Evolutionary conservation across 37 sponge, comb jelly and placozoan genomes (phyloP).

Genomic region (Mnemiopsis leidyi): DNA sequence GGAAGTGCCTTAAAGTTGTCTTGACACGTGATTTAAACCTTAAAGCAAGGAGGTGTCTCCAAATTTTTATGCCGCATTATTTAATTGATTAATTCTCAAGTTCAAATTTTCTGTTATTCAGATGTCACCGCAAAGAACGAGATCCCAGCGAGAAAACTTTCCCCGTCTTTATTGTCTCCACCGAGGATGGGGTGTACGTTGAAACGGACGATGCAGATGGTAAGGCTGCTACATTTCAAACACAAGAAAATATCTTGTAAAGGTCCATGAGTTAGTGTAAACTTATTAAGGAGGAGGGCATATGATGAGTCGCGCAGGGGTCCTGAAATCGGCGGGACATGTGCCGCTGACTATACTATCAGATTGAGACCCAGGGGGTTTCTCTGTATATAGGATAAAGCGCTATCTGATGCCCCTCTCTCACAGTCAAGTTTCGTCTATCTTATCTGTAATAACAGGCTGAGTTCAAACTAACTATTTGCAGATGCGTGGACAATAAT

Average conservation of each 20-base stretch:
- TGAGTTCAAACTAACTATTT: no score
- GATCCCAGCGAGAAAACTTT: conserved; percentile 14
- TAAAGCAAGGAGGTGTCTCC: no score
- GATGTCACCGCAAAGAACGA: not conserved
- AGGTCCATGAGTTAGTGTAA: no score
- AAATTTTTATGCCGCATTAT: no score
- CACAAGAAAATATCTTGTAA: conserved; percentile 14
- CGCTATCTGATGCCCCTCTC: conserved; percentile 52
- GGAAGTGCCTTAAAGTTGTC: no score
- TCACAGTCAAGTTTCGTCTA: no score
- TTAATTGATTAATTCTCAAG: no score
- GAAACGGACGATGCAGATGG: conserved; percentile 39
- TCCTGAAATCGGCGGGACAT: conserved; percentile 21
- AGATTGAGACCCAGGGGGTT: not conserved
- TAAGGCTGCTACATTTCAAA: not conserved
- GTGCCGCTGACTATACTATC: not conserved
- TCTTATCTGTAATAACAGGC: no score
- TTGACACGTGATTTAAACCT: no score
- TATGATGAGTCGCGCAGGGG: conserved; percentile 57
- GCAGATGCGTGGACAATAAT: conserved; percentile 50
- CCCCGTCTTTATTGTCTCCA: conserved; percentile 3
- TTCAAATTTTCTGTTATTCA: not conserved
- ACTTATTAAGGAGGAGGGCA: no score
- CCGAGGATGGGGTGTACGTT: conserved; percentile 4
- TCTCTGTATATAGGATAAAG: not conserved